Percentiles rank a stretch among this genome's conserved stretches.
Conservation (phyloP, 2,888 invertebrate species). For the Meghimatium bilineatum region DNA sequence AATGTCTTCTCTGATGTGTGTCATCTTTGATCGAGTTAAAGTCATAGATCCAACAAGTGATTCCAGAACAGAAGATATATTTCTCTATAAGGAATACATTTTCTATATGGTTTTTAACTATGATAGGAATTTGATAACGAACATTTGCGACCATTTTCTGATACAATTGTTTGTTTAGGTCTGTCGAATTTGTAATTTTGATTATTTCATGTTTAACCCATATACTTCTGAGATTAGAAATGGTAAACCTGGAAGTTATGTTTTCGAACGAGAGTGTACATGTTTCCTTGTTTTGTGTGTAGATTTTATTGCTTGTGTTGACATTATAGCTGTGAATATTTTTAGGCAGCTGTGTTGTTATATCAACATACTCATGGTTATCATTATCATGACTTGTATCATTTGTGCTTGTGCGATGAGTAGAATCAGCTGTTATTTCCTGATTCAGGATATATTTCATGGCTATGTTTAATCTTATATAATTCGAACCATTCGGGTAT, state of each 20-base stretch:
- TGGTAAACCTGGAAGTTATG: neutral
- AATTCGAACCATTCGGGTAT: neutral
- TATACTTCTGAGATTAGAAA: neutral
- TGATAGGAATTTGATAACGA: neutral
- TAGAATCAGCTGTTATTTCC: neutral
- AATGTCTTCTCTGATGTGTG: too few relatives aligned
- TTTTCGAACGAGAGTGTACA: neutral
- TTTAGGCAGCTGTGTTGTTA: neutral
- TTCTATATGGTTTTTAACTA: neutral
- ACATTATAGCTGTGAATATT: neutral
- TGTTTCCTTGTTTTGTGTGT: neutral
- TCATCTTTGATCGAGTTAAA: neutral
- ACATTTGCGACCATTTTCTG: neutral
- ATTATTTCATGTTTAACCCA: neutral
- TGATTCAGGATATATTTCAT: neutral
- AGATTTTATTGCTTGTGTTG: neutral
- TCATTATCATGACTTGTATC: neutral
- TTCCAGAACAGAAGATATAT: neutral
- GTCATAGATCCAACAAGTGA: neutral
- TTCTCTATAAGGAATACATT: neutral
- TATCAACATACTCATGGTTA: neutral
- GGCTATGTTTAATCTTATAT: constrained; percentile 19
- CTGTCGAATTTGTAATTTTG: neutral
- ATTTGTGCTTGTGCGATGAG: neutral
- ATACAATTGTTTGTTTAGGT: neutral